Evolutionary conservation across 2,888 invertebrate species (phyloP).

Genomic region (Cephus pulcher): DNA sequence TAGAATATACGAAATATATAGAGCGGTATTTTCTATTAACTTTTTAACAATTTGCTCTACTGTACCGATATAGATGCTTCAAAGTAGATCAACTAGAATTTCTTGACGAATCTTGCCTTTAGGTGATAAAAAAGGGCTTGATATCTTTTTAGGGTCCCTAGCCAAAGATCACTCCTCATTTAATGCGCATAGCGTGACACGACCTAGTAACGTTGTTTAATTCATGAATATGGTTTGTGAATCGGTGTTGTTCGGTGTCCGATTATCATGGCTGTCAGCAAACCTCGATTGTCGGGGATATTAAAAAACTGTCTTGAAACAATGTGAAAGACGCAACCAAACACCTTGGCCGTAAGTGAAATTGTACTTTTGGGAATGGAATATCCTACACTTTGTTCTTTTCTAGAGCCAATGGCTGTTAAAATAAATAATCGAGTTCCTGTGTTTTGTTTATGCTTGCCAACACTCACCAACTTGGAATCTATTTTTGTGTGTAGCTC

Average conservation of each 20-base stretch:
- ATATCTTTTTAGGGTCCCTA: too few relatives aligned
- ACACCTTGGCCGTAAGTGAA: slow-evolving; percentile 12
- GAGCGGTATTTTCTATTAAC: too few relatives aligned
- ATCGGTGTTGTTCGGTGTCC: background rate
- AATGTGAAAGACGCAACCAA: slow-evolving; percentile 24
- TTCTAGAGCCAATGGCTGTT: background rate
- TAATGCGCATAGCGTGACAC: background rate
- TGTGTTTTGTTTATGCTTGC: slow-evolving; percentile 4
- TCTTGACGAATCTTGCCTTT: too few relatives aligned
- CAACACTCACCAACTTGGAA: background rate
- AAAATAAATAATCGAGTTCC: slow-evolving; percentile 4
- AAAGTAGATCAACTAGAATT: too few relatives aligned
- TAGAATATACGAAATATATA: background rate
- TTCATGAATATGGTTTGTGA: background rate
- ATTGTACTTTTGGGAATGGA: background rate
- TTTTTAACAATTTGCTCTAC: too few relatives aligned
- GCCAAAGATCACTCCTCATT: too few relatives aligned
- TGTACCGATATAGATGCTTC: too few relatives aligned
- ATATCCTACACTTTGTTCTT: background rate
- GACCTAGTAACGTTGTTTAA: background rate
- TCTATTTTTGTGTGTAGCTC: background rate
- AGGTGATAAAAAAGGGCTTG: too few relatives aligned
- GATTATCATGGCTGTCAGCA: slow-evolving; percentile 20
- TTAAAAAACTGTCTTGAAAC: slow-evolving; percentile 22
- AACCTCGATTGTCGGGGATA: slow-evolving; percentile 12